Percentiles rank a stretch among this genome's conserved stretches.
Conservation (phyloP, 2,888 invertebrate genomes). For the Alentia gelatinosa region DNA sequence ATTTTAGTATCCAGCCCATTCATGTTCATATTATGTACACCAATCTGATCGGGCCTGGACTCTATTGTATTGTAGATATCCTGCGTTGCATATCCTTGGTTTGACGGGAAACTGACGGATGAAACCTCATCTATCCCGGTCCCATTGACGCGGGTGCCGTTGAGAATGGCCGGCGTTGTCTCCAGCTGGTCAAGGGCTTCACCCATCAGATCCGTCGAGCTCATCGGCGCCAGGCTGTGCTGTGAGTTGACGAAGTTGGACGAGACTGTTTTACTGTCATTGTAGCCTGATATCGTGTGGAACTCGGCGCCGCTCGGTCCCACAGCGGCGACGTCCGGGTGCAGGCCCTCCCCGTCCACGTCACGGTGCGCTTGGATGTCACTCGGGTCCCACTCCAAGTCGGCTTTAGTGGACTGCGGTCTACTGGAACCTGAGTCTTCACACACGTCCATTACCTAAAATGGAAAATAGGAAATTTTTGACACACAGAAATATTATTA, state of each 20-base stretch:
- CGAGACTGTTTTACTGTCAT: not conserved
- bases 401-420: constrained; percentile 38
- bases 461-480: too few relatives aligned
- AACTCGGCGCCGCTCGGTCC: not conserved
- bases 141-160: not conserved
- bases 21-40: not conserved
- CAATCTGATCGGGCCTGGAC: not conserved
- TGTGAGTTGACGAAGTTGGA: not conserved
- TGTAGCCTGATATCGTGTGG: not conserved
- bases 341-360: not conserved
- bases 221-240: not conserved
- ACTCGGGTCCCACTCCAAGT: constrained; percentile 44
- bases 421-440: not conserved
- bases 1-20: not conserved
- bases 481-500: too few relatives aligned
- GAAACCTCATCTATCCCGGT: not conserved
- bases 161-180: not conserved
- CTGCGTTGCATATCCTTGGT: not conserved
- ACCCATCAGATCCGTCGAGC: not conserved
- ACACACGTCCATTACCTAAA: not conserved
- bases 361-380: constrained; percentile 40
- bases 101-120: not conserved
- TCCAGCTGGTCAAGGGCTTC: not conserved
- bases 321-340: not conserved
- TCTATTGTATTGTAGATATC: constrained; percentile 19